A percentile compares a stretch with the other conserved stretches of the same genome.
phyloP scores from a whole-genome alignment of 2,888 invertebrate species.

The Hydroisotoma schaefferi region DNA sequence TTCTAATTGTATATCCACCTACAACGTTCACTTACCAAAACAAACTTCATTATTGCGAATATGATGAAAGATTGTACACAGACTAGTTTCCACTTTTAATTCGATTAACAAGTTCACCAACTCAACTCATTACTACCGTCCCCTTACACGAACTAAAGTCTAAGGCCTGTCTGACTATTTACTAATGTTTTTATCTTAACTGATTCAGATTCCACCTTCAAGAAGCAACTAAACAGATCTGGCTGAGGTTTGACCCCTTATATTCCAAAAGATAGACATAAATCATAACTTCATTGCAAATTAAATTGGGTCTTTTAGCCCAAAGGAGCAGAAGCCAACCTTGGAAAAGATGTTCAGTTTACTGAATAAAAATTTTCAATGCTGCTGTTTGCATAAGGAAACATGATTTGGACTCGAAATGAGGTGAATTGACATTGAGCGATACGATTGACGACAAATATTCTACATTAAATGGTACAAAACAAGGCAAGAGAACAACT shows the following conservation, averaged over 20 bases:
- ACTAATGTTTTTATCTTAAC: neutral
- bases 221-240: neutral
- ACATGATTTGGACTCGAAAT: neutral
- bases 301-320: constrained; percentile 2
- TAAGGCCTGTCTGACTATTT: neutral
- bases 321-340: neutral
- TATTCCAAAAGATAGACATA: neutral
- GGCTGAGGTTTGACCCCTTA: neutral
- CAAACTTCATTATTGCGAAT: no score
- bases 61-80: no score
- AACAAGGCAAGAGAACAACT: no score
- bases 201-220: no score
- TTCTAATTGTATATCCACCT: no score
- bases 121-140: no score
- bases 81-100: no score
- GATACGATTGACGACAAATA: no score
- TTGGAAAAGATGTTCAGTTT: neutral
- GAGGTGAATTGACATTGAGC: no score
- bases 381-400: neutral
- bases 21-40: no score
- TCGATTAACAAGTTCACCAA: no score
- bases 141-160: neutral
- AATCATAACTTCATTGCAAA: neutral
- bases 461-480: no score
- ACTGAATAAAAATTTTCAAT: neutral